Conservation (phyloP, 1,140 invertebrate species). For the Delia radicum region DNA sequence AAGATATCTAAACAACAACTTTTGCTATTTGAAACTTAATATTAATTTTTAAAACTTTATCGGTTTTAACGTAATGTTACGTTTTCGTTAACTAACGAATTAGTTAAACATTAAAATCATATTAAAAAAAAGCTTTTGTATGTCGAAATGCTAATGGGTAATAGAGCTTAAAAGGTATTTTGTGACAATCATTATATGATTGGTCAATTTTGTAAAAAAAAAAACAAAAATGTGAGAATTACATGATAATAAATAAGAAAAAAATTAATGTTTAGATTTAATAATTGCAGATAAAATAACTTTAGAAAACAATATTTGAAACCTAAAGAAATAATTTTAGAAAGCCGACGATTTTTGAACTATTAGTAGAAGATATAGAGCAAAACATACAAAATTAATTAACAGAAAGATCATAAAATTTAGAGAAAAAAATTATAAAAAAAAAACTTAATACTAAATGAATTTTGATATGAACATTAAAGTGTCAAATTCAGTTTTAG, state of each 20-base stretch:
- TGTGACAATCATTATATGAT: not conserved
- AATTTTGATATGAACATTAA: not conserved
- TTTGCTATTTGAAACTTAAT: too few species aligned
- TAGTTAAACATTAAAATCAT: not conserved
- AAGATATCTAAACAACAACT: too few species aligned
- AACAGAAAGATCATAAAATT: not conserved
- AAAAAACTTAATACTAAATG: too few species aligned
- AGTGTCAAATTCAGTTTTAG: not conserved
- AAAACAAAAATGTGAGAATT: not conserved
- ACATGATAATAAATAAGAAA: too few species aligned
- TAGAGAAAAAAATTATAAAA: too few species aligned
- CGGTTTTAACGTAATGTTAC: too few species aligned
- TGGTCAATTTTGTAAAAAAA: not conserved
- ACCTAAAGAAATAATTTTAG: too few species aligned
- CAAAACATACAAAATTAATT: slow-evolving; percentile 1
- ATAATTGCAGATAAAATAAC: too few species aligned
- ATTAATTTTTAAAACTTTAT: too few species aligned
- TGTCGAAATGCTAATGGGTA: not conserved
- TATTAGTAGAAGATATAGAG: too few species aligned
- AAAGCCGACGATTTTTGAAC: not conserved
- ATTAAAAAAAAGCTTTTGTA: not conserved
- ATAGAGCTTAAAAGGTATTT: not conserved
- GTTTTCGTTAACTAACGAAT: too few species aligned
- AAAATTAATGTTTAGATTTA: too few species aligned
- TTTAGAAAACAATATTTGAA: not conserved